Evolutionary conservation across 2,113 vertebrate genomes (phyloP), one percentile per base, ranked within the genome.

Genomic region (Anas platyrhynchos): DNA sequence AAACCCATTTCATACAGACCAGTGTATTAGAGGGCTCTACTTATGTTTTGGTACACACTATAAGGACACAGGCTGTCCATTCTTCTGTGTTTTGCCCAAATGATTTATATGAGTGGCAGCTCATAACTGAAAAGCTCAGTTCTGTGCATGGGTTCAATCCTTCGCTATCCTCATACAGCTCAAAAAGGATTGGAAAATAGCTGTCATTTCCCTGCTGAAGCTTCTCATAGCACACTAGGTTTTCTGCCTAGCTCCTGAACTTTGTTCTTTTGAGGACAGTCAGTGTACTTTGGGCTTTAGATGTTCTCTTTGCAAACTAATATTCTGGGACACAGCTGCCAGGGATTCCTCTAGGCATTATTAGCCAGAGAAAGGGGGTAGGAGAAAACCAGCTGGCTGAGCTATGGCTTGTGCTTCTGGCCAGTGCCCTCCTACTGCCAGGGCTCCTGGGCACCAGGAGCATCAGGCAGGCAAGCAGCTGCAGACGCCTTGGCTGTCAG

Each of bases 251-350:
- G 11, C 38, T 9, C 18, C 15, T 48, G 18, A 78, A 38, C 7
- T 1, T 0, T 2, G 0, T 46, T 84, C 11, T 48, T 1, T n/a
- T 43, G 14, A 85, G 11, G 23, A 7, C 17, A 59, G 5, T 11
- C 31, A 22, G 5, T 52, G 7, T 44, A 7, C 41, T 8, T 32
- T 52, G 13, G 11, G 4, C 22, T 71, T 20, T 2, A 41, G n/a
- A 22, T 5, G 0, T 48, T 84, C 69, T 50, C 2, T 6, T 34
- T 75, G 15, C 4, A 81, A 78, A 82, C 71, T 20, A 66, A 38
- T 48, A 12, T 59, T 61, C 26, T 48, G 11, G 8, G 17, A n/a
- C 11, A 22, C 11, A 58, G 5, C 2, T 58, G 18, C 7, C 8
- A 62, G 8, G 10, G 34, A 73, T 56, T 68, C 50, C 11, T 68